Base-by-base conservation (phyloP, 2,113 vertebrate genomes). In the Morphnarchus princeps region DNA sequence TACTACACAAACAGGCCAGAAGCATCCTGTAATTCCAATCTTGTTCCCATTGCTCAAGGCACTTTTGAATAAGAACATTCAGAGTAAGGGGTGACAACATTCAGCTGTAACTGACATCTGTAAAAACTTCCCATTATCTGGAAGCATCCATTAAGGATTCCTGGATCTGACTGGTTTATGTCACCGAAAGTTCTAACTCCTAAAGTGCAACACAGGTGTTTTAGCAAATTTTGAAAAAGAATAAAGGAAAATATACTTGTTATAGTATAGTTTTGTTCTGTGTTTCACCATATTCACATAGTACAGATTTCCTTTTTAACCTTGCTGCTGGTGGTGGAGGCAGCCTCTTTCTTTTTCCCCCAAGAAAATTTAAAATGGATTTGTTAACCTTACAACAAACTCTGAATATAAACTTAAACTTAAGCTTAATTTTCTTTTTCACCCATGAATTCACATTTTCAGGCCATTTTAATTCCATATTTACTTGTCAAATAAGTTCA, bases 391-490 rank as follows among this genome's bases (percentile, higher is more conserved):
- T 80, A 40, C 7, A 95, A 89, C 82, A 93, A 97, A 95, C n/a
- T 57, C 45, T 89, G 67, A 52, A 88, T 76, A 89, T 83, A 82
- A 95, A 91, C 57, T 55, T 86, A 84, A 95, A 93, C 59, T 55
- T 73, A 70, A 94, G 85, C 76, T 85, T 93, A 89, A 94, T 74
- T 96, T 92, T 70, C 55, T 69, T 83, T 95, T 87, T 49, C 65
- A 72, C 47, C 47, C 59, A 55, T 13, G 38, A 85, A 86, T 87
- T 93, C 78, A 74, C 34, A 66, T 20, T 29, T 85, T 57, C 47
- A 43, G 49, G 13, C 14, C 6, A 11, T 45, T 57, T 52, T 49
- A 59, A 40, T 82, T 94, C 84, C 8, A 5, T 38, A 65, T 29
- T 70, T 34, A n/a, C 34, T n/a, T 86, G 21, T 82, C 43, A 95